These are phyloP conservation scores for Strix uralensis DNA, from an alignment of 2,113 vertebrate genomes.

Conservation along the genomic window DNA sequence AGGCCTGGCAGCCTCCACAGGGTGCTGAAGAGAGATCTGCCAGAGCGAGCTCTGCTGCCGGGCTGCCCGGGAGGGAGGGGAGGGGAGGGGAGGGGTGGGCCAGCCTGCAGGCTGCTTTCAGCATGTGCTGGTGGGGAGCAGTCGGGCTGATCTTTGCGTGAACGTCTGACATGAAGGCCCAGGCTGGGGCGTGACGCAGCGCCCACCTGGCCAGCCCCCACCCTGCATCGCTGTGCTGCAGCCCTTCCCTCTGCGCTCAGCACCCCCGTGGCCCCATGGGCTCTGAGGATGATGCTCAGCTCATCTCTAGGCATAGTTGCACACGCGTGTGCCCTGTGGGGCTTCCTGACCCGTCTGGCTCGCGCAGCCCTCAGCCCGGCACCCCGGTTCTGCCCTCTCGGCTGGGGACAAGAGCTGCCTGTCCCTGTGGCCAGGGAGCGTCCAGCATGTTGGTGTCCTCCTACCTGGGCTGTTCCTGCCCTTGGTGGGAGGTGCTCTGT, in stretches of 20 bases:
- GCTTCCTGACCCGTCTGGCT: background rate
- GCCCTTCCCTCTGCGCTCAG: rapidly evolving
- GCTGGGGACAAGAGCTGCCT: background rate
- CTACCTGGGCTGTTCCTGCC: background rate
- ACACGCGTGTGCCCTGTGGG: rapidly evolving
- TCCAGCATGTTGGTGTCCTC: background rate
- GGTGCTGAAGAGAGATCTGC: background rate
- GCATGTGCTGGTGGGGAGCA: background rate
- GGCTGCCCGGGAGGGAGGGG: background rate
- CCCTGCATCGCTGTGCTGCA: background rate
- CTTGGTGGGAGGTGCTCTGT: background rate
- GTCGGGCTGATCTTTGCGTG: background rate
- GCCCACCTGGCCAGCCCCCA: background rate
- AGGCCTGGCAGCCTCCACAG: background rate
- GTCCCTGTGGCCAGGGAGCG: background rate
- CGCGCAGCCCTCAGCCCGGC: rapidly evolving
- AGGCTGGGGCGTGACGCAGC: rapidly evolving
- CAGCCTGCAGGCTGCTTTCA: rapidly evolving
- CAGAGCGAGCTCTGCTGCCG: background rate
- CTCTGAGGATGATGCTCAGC: background rate
- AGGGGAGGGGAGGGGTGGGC: background rate
- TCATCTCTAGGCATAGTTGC: background rate
- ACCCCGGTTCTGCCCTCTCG: background rate
- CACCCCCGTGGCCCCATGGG: rapidly evolving
- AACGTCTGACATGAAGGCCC: background rate